These are phyloP conservation scores for Astropecten irregularis DNA, from an alignment of 53 echinoderm and acorn worm species.

Conservation along the genomic window DNA sequence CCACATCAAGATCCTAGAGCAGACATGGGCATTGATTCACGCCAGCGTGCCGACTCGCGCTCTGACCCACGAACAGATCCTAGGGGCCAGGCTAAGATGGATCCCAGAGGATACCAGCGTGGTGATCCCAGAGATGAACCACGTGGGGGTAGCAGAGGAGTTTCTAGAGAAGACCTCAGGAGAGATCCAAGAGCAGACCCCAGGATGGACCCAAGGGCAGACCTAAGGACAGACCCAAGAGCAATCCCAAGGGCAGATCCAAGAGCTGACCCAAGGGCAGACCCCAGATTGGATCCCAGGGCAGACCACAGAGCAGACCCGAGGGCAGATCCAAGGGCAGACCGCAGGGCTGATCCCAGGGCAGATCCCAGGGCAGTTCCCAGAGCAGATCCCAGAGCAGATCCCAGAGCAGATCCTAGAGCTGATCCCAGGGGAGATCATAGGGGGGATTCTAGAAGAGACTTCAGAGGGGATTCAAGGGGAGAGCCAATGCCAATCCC, in stretches of 20 bases:
- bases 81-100: background rate
- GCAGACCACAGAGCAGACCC: conserved; percentile 18
- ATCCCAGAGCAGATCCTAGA: conserved; percentile 31
- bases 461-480: background rate
- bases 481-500: conserved; percentile 27
- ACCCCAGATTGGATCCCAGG: conserved; percentile 3
- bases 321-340: conserved; percentile 36
- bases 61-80: conserved; percentile 1
- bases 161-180: conserved; percentile 34
- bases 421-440: conserved; percentile 42
- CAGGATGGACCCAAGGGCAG: conserved; percentile 17
- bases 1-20: background rate
- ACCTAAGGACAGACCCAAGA: conserved; percentile 9
- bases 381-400: conserved; percentile 19
- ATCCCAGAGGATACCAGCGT: conserved; percentile 11
- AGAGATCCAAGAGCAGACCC: background rate
- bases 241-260: conserved; percentile 22
- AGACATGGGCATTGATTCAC: background rate
- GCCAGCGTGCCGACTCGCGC: conserved; percentile 17
- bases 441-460: conserved; percentile 44
- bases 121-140: conserved; percentile 40
- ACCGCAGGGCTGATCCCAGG: conserved; percentile 45
- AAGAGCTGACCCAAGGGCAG: conserved; percentile 11
- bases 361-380: conserved; percentile 51
- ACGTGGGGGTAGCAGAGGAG: conserved; percentile 33